Conservation (phyloP, 2,113 vertebrate genomes). For the Strigops habroptila region DNA sequence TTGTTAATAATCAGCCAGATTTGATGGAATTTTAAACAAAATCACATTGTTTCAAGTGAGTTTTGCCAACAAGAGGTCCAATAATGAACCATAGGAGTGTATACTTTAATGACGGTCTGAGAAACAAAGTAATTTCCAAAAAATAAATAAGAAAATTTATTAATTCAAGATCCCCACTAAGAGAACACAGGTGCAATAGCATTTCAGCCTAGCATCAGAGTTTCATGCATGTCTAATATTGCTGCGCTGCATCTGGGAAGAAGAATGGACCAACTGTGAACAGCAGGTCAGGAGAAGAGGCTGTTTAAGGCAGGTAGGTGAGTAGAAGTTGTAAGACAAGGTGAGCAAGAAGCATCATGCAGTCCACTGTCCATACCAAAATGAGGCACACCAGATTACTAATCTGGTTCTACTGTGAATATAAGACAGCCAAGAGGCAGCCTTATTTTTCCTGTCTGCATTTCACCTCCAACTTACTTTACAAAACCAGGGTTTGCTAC, state of each 20-base stretch:
- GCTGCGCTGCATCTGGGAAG: background rate
- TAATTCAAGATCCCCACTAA: background rate
- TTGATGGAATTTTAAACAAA: background rate
- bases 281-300: background rate
- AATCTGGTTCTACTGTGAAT: background rate
- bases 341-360: background rate
- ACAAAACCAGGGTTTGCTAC: background rate
- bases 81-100: background rate
- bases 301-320: background rate
- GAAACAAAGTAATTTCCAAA: background rate
- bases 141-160: background rate
- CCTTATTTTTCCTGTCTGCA: background rate
- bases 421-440: background rate
- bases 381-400: background rate
- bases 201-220: background rate
- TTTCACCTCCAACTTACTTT: background rate
- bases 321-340: accelerated
- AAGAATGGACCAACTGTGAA: accelerated
- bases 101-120: background rate
- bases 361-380: background rate
- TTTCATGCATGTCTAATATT: background rate
- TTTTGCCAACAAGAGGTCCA: background rate
- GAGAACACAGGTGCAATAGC: background rate
- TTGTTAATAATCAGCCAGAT: background rate
- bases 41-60: background rate